Evolutionary conservation across 2,113 vertebrate genomes (phyloP).

Genomic region (Crotalus tigris): DNA sequence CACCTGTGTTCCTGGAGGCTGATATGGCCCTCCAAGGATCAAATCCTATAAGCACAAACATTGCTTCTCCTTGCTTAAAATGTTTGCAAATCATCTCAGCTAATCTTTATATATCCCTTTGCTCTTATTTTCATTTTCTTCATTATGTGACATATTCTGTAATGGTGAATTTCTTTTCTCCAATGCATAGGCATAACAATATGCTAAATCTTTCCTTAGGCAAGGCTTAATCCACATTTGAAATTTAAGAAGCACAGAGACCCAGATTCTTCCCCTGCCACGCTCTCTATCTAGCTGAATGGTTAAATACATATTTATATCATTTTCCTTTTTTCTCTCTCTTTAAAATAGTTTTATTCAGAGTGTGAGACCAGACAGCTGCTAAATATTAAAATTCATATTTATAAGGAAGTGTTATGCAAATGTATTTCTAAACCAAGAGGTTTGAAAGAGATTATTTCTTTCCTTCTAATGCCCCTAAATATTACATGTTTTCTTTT

Average conservation of each 20-base stretch:
- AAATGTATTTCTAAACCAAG: conserved; percentile 11
- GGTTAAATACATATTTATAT: conserved; percentile 33
- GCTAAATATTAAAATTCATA: conserved; percentile 16
- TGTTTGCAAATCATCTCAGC: background rate
- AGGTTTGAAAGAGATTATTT: background rate
- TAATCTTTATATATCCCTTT: background rate
- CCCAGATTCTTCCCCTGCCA: background rate
- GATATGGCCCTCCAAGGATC: background rate
- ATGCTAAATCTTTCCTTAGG: conserved; percentile 25
- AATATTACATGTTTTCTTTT: conserved; percentile 1
- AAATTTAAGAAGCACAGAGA: conserved; percentile 7
- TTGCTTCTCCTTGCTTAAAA: background rate
- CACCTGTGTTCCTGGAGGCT: background rate
- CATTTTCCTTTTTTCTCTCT: background rate
- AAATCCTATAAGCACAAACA: background rate
- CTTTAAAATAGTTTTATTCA: background rate
- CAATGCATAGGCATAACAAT: conserved; percentile 1
- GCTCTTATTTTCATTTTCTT: background rate
- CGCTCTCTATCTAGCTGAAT: background rate
- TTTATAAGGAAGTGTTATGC: conserved; percentile 7
- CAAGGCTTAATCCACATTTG: conserved; percentile 28
- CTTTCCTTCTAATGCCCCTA: background rate
- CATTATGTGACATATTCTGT: background rate
- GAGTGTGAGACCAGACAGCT: background rate
- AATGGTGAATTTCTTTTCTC: background rate